Evolutionary conservation across 2,888 invertebrate species (phyloP).

Genomic region (Thymelicus sylvestris): DNA sequence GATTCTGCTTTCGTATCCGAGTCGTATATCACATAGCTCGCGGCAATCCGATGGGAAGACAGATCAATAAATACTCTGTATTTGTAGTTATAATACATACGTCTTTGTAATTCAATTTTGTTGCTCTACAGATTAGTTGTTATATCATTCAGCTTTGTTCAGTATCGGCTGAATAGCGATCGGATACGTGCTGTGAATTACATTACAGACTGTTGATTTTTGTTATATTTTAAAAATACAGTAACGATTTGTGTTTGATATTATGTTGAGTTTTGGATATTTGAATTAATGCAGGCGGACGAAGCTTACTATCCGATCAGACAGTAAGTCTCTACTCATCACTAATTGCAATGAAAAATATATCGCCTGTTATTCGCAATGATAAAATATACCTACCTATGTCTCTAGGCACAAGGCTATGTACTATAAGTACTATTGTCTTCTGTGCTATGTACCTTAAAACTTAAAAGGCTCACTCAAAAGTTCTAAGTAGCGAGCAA

Average conservation of each 20-base stretch:
- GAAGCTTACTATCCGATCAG: too few species aligned
- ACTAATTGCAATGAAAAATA: too few species aligned
- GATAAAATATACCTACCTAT: too few species aligned
- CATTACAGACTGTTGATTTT: not conserved
- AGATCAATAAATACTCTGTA: constrained; percentile 1
- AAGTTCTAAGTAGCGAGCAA: constrained; percentile 24
- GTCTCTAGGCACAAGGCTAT: too few species aligned
- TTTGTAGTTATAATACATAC: constrained; percentile 11
- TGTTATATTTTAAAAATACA: too few species aligned
- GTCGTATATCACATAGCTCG: constrained; percentile 7
- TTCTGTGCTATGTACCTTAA: not conserved
- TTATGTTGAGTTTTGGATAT: too few species aligned
- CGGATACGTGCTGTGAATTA: not conserved
- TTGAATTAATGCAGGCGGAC: too few species aligned
- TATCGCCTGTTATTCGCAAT: too few species aligned
- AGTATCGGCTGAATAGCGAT: not conserved
- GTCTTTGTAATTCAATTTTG: constrained; percentile 32
- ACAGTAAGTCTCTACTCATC: too few species aligned
- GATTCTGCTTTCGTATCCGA: not conserved
- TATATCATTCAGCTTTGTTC: not conserved
- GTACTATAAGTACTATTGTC: too few species aligned
- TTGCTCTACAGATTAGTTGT: constrained; percentile 8
- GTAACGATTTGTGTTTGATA: too few species aligned
- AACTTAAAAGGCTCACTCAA: constrained; percentile 14
- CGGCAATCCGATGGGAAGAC: not conserved